phyloP scores from a whole-genome alignment of 2,888 invertebrate genomes.

The Muschampia plurimacula region DNA sequence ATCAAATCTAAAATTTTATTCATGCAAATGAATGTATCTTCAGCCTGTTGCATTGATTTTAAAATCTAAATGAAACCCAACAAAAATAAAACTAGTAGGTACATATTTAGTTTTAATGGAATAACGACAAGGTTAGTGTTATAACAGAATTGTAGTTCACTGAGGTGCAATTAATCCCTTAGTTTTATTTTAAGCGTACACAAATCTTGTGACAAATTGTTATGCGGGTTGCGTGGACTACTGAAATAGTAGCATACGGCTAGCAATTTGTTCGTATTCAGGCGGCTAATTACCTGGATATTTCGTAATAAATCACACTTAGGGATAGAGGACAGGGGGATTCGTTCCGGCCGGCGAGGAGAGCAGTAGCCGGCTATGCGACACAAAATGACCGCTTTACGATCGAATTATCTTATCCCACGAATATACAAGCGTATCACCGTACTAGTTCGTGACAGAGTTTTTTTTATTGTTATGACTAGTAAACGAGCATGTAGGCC shows the following conservation, averaged over 20 bases:
- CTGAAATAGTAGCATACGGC: constrained; percentile 28
- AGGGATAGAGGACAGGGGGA: constrained; percentile 22
- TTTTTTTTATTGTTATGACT: too few relatives aligned
- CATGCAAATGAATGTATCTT: too few relatives aligned
- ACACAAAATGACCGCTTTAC: constrained; percentile 9
- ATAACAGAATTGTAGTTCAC: not conserved
- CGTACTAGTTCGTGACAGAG: too few relatives aligned
- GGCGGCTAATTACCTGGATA: constrained; percentile 36
- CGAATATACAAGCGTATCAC: not conserved
- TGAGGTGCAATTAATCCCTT: not conserved
- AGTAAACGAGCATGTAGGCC: too few relatives aligned
- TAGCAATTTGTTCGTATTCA: constrained; percentile 31
- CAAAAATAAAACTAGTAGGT: too few relatives aligned
- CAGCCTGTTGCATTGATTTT: too few relatives aligned
- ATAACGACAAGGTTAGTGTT: too few relatives aligned
- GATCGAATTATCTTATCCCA: not conserved
- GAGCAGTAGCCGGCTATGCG: constrained; percentile 3
- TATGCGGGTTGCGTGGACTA: constrained; percentile 25
- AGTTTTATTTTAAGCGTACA: constrained; percentile 24
- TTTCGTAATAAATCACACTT: constrained; percentile 38
- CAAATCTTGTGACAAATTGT: constrained; percentile 33
- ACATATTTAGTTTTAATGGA: too few relatives aligned
- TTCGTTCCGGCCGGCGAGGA: constrained; percentile 9
- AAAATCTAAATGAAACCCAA: too few relatives aligned
- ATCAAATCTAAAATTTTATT: too few relatives aligned